Evolutionary conservation across 2,797 vertebrate species (phyloP), one percentile per base, ranked within the genome.

Genomic region (Oreochromis mossambicus): DNA sequence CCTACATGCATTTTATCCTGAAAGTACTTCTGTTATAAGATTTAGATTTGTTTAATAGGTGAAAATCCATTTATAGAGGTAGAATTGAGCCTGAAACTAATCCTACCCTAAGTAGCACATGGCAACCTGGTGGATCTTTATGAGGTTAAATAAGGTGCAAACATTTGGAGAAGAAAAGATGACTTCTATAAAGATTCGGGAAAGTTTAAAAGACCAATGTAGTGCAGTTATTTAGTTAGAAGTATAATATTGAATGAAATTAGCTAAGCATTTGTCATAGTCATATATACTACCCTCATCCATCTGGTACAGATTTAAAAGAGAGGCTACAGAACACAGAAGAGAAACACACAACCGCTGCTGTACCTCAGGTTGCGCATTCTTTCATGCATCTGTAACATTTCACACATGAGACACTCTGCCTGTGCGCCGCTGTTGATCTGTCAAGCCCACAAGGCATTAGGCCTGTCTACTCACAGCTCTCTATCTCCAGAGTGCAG

Each of bases 401-500:
- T 76, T 86, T 90, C 81, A 82, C 87, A 55, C 29, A 70, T 12
- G 54, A 38, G 78, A 21, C 29, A 46, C 34, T 78, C 43, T 43
- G 77, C 36, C 58, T 36, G 19, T 7, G 24, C 12, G 6, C 9
- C 8, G 3, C 43, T 46, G 17, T 51, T 75, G 26, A 34, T 51
- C 17, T 51, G 70, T 46, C 66, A 48, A 5, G 70, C 76, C 80
- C 54, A 73, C 11, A 58, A 82, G 86, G 63, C 77, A 56, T 84
- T 61, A 34, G 55, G 56, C 79, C 48, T 48, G 32, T 86, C 56
- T 89, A 98, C 98, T 54, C 96, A 99, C 98, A 99, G 97, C 98
- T 99, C 93, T 99, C 98, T 83, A 99, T 99, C 95, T 99, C 98
- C 96, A 99, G 95, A 19, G 98, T 99, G 92, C 98, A 99, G 94